These are phyloP conservation scores for Aspidoscelis tigris DNA, from an alignment of 2,113 vertebrate species.

Conservation along the genomic window DNA sequence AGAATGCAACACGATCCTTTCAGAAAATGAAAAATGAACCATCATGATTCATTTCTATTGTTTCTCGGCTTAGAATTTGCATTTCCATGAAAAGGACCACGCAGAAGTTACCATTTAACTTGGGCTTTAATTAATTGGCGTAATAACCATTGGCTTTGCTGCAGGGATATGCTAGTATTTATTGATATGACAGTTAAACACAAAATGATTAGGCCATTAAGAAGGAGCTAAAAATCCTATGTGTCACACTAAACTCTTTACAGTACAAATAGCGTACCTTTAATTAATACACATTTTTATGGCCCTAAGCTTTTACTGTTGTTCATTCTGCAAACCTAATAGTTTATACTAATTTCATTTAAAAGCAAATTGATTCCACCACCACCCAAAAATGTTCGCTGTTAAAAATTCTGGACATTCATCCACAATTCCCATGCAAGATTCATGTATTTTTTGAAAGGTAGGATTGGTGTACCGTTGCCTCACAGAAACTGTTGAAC, in stretches of 20 bases:
- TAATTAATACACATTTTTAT: constrained; percentile 59
- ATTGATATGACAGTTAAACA: constrained; percentile 77
- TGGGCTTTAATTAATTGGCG: constrained; percentile 71
- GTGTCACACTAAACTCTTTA: constrained; percentile 63
- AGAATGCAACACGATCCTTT: not conserved
- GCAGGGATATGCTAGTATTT: constrained; percentile 60
- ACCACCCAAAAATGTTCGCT: too few species aligned
- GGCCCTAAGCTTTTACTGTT: constrained; percentile 23
- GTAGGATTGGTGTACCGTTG: too few species aligned
- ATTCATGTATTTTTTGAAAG: too few species aligned
- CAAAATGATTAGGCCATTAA: constrained; percentile 71
- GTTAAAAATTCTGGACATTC: too few species aligned
- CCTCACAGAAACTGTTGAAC: too few species aligned
- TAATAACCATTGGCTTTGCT: constrained; percentile 73
- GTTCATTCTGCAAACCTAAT: constrained; percentile 13
- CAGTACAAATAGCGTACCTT: constrained; percentile 60
- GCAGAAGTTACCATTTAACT: constrained; percentile 65
- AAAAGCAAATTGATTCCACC: not conserved
- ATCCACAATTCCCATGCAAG: too few species aligned
- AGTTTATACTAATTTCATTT: not conserved
- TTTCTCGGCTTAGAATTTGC: constrained; percentile 40
- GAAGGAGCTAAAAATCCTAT: constrained; percentile 67
- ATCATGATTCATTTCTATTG: constrained; percentile 34
- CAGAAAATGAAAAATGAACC: constrained; percentile 31
- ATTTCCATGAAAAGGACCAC: constrained; percentile 55